These are phyloP conservation scores for Sthenelais limicola DNA, from an alignment of 2,888 invertebrate genomes.

Conservation along the genomic window DNA sequence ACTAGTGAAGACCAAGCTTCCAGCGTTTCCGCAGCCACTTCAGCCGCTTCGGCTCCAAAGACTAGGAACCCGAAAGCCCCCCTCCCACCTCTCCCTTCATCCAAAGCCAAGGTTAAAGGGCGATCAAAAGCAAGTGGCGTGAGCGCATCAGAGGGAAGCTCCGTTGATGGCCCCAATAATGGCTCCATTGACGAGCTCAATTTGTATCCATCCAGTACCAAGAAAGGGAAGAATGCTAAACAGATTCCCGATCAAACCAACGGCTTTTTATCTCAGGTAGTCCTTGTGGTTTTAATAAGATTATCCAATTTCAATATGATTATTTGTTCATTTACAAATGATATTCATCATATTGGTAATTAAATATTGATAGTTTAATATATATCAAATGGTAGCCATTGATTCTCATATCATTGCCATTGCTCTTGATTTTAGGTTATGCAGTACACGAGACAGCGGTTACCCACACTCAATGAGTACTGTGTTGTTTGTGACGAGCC, in stretches of 20 bases:
- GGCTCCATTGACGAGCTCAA: slow-evolving; percentile 36
- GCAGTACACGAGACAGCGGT: slow-evolving; percentile 61
- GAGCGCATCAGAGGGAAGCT: neutral
- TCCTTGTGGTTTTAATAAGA: neutral
- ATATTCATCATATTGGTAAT: neutral
- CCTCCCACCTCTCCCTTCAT: too few species aligned
- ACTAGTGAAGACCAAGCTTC: too few species aligned
- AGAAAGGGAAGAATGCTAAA: slow-evolving; percentile 52
- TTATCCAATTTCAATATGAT: neutral
- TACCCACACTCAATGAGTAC: slow-evolving; percentile 65
- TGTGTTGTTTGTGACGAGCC: slow-evolving; percentile 69
- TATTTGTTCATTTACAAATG: neutral
- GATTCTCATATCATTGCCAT: neutral
- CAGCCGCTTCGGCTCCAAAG: too few species aligned
- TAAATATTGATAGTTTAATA: neutral
- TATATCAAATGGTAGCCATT: neutral
- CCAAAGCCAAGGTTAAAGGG: neutral
- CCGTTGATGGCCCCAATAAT: neutral
- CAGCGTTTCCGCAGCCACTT: too few species aligned
- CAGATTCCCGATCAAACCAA: slow-evolving; percentile 55
- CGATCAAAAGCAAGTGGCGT: slow-evolving; percentile 1
- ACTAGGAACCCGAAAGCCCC: too few species aligned
- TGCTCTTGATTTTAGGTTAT: slow-evolving; percentile 55
- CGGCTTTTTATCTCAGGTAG: slow-evolving; percentile 58
- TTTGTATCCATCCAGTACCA: slow-evolving; percentile 31